A percentile compares a stretch with the other conserved stretches of the same genome.
phyloP scores from a whole-genome alignment of 2,888 invertebrate species.

The Ecdyonurus torrentis region DNA sequence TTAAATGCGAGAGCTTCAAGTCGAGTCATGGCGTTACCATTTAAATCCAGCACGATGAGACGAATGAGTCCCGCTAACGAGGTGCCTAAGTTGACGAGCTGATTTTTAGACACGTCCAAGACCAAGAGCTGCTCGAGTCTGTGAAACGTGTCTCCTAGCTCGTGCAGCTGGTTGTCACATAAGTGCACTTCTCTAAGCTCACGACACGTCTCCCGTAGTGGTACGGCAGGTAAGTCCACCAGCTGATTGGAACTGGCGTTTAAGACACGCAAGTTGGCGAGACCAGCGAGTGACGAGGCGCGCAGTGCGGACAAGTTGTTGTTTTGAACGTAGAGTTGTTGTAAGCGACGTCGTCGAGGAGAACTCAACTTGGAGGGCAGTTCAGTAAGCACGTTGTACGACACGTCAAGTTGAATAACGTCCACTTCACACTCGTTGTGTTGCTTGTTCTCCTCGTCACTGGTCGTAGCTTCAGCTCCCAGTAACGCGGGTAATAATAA shows the following conservation, averaged over 20 bases:
- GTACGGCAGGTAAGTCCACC: slow-evolving; percentile 66
- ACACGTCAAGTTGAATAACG: slow-evolving; percentile 66
- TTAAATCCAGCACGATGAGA: slow-evolving; percentile 69
- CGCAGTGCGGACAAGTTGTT: slow-evolving; percentile 81
- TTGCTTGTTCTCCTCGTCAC: background rate
- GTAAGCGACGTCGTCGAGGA: slow-evolving; percentile 49
- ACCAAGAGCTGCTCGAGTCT: slow-evolving; percentile 65
- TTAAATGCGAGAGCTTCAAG: slow-evolving; percentile 62
- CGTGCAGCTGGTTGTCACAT: slow-evolving; percentile 80
- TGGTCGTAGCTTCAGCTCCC: slow-evolving; percentile 53
- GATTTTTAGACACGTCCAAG: slow-evolving; percentile 71
- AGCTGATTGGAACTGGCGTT: slow-evolving; percentile 85
- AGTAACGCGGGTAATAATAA: slow-evolving; percentile 77
- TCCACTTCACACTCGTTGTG: slow-evolving; percentile 45
- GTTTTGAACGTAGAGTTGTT: slow-evolving; percentile 65
- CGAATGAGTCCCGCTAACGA: slow-evolving; percentile 73
- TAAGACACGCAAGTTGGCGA: slow-evolving; percentile 66
- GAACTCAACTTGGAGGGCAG: slow-evolving; percentile 71
- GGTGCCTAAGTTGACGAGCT: slow-evolving; percentile 68
- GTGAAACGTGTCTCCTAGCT: slow-evolving; percentile 69
- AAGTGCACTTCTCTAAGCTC: slow-evolving; percentile 76
- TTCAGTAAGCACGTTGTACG: slow-evolving; percentile 67
- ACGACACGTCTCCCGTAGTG: slow-evolving; percentile 61
- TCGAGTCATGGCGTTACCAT: slow-evolving; percentile 40
- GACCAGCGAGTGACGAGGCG: slow-evolving; percentile 62